A percentile compares a stretch with the other conserved stretches of the same genome.
Conservation (phyloP, 2,797 vertebrate species). For the Tarsius wallacei region DNA sequence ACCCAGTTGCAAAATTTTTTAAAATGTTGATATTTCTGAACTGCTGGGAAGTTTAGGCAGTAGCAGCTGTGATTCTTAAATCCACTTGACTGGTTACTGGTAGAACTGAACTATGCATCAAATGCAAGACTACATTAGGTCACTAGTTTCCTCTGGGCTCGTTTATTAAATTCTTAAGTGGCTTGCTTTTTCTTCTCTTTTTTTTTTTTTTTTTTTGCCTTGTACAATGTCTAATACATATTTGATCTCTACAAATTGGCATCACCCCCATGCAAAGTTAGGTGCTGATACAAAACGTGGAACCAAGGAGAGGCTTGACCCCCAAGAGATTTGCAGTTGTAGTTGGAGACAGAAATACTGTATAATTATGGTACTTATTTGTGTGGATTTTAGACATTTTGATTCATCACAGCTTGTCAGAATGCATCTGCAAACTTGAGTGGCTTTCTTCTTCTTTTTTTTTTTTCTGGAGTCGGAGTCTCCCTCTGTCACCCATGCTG, state of each 20-base stretch:
- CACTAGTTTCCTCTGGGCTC: background rate
- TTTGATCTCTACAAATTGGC: background rate
- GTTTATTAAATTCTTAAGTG: background rate
- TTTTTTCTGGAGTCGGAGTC: too few species aligned
- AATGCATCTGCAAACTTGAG: background rate
- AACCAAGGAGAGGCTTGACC: background rate
- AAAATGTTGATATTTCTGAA: slow-evolving; percentile 34
- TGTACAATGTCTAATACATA: background rate
- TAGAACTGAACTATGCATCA: background rate
- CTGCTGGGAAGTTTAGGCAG: slow-evolving; percentile 43
- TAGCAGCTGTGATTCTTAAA: slow-evolving; percentile 37
- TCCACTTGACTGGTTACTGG: background rate
- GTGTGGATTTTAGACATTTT: background rate
- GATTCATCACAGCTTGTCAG: background rate
- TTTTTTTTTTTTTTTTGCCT: too few species aligned
- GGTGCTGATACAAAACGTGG: background rate
- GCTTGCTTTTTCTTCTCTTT: background rate
- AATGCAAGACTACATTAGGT: background rate
- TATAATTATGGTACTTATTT: background rate
- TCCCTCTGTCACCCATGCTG: too few species aligned
- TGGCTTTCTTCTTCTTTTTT: too few species aligned
- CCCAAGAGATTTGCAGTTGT: rapidly evolving
- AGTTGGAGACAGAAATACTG: background rate
- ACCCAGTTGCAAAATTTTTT: background rate
- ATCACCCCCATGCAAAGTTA: background rate